These are phyloP conservation scores for Hecatera dysodea DNA, from an alignment of 2,888 invertebrate genomes.

Conservation along the genomic window DNA sequence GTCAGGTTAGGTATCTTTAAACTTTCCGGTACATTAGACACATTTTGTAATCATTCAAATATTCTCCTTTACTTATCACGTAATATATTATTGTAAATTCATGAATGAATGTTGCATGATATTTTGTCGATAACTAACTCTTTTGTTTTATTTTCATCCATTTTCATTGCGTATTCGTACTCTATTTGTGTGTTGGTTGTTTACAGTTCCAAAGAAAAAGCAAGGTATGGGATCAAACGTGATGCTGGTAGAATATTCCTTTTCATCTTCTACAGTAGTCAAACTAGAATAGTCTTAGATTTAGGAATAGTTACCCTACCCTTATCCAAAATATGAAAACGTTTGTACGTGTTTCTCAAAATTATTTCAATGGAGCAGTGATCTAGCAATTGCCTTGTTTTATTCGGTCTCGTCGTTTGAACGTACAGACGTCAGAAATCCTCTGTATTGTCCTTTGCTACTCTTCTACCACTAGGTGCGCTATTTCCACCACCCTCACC, in stretches of 20 bases:
- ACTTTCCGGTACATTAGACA: conserved; percentile 49
- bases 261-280: conserved; percentile 89
- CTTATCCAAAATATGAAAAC: conserved; percentile 64
- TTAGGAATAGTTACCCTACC: conserved; percentile 82
- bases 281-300: conserved; percentile 87
- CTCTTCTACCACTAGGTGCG: conserved; percentile 65
- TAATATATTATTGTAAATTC: conserved; percentile 58
- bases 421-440: conserved; percentile 73
- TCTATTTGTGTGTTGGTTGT: conserved; percentile 92
- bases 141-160: conserved; percentile 74
- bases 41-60: conserved; percentile 50
- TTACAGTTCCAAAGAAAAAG: conserved; percentile 96
- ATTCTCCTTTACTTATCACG: conserved; percentile 43
- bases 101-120: conserved; percentile 85
- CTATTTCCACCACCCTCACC: conserved; percentile 61
- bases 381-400: conserved; percentile 6
- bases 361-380: conserved; percentile 18
- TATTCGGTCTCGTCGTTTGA: conserved; percentile 40
- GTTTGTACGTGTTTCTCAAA: conserved; percentile 72
- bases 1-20: conserved; percentile 48
- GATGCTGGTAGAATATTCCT: conserved; percentile 91
- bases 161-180: conserved; percentile 86
- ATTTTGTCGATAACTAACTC: conserved; percentile 68
- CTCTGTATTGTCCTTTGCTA: conserved; percentile 68
- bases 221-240: conserved; percentile 91